A percentile compares a stretch with the other conserved stretches of the same genome.
phyloP scores from a whole-genome alignment of 2,797 vertebrate genomes.

The Eulemur albifrons region DNA sequence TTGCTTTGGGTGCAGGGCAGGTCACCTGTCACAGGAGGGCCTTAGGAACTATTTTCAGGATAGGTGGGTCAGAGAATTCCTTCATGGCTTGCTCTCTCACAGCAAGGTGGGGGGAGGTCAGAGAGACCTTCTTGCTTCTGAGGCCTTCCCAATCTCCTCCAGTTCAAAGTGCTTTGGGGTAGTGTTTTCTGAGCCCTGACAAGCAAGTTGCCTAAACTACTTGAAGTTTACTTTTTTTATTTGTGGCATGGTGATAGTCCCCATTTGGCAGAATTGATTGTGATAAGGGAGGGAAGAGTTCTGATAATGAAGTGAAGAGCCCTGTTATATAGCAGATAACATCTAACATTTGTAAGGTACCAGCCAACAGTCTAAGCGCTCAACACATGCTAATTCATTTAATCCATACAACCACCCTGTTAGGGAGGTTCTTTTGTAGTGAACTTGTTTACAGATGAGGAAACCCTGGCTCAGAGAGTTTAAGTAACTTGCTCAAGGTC shows the following conservation, averaged over 20 bases:
- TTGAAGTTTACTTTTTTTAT: neutral
- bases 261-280: neutral
- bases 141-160: neutral
- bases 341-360: neutral
- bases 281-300: neutral
- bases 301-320: neutral
- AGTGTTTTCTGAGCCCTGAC: neutral
- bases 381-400: neutral
- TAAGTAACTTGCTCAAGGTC: neutral
- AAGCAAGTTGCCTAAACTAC: neutral
- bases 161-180: neutral
- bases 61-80: neutral
- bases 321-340: neutral
- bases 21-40: too few species aligned
- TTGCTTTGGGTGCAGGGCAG: neutral
- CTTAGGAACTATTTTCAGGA: neutral
- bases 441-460: neutral
- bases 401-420: neutral
- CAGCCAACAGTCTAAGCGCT: neutral
- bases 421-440: neutral
- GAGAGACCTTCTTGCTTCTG: neutral
- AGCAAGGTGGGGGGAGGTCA: neutral
- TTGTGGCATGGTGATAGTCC: neutral
- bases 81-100: neutral
- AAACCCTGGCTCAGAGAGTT: neutral